These are phyloP conservation scores for Herpailurus yagouaroundi DNA, from an alignment of 2,113 vertebrate genomes.

Conservation along the genomic window DNA sequence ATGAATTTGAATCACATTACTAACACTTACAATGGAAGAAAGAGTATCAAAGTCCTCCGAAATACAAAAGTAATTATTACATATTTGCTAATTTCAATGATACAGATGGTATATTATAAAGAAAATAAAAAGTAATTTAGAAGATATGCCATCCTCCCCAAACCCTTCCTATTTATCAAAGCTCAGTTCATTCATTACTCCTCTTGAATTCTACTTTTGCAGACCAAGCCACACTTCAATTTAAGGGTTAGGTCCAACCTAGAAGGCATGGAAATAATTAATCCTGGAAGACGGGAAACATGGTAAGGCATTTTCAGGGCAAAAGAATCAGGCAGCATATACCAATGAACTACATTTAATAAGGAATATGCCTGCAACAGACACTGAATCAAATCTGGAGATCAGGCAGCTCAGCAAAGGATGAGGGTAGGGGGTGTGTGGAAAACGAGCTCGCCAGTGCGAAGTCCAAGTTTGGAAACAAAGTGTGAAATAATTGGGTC, in stretches of 20 bases:
- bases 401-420: neutral
- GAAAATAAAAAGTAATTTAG: neutral
- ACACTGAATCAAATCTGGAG: neutral
- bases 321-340: neutral
- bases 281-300: neutral
- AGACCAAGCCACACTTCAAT: neutral
- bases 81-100: neutral
- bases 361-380: neutral
- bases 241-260: neutral
- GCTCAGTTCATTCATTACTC: neutral
- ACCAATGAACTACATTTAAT: neutral
- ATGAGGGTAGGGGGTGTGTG: neutral
- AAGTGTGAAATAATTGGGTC: neutral
- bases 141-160: neutral
- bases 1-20: neutral
- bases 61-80: neutral
- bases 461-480: neutral
- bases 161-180: neutral
- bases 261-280: constrained; percentile 41
- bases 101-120: neutral
- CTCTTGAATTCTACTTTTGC: neutral
- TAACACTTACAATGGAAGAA: neutral
- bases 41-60: neutral
- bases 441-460: neutral
- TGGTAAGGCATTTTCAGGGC: neutral